phyloP scores from a whole-genome alignment of 2,888 invertebrate genomes.

The Lordiphosa andalusiaca region DNA sequence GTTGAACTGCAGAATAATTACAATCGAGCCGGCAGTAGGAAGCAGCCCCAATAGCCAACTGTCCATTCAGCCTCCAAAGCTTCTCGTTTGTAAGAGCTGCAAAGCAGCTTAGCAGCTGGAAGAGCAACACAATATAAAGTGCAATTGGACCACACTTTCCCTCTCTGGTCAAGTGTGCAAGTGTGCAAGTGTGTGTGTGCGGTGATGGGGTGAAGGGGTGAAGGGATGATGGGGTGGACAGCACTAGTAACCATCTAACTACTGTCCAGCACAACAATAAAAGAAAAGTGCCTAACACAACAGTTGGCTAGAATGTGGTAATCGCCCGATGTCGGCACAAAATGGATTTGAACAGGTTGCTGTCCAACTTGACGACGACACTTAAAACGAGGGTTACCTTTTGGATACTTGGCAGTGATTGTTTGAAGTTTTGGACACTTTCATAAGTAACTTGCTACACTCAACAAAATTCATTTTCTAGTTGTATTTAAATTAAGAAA shows the following conservation, averaged over 20 bases:
- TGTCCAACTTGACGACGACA: too few relatives aligned
- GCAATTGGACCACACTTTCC: conserved; percentile 6
- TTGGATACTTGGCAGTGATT: too few relatives aligned
- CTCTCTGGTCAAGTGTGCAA: conserved; percentile 10
- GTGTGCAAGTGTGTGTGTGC: conserved; percentile 14
- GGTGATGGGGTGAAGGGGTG: conserved; percentile 5
- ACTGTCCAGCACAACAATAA: conserved; percentile 30
- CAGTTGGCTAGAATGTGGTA: conserved; percentile 34
- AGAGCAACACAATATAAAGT: conserved; percentile 5
- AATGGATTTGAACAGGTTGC: conserved; percentile 6
- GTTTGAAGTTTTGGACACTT: too few relatives aligned
- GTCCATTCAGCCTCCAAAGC: conserved; percentile 16
- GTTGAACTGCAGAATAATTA: conserved; percentile 60
- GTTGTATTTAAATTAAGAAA: too few relatives aligned
- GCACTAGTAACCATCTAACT: conserved; percentile 14
- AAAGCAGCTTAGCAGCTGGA: neutral
- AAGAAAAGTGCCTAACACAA: conserved; percentile 33
- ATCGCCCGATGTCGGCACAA: conserved; percentile 10
- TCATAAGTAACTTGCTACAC: too few relatives aligned
- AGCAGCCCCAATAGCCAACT: conserved; percentile 52
- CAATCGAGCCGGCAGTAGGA: conserved; percentile 54
- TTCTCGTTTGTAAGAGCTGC: neutral
- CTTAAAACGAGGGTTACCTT: too few relatives aligned
- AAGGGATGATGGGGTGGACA: conserved; percentile 9
- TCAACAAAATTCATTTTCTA: too few relatives aligned